A percentile compares a stretch with the other conserved stretches of the same genome.
Evolutionary conservation across 2,797 vertebrate species (phyloP).

Genomic region (Vireo griseus): DNA sequence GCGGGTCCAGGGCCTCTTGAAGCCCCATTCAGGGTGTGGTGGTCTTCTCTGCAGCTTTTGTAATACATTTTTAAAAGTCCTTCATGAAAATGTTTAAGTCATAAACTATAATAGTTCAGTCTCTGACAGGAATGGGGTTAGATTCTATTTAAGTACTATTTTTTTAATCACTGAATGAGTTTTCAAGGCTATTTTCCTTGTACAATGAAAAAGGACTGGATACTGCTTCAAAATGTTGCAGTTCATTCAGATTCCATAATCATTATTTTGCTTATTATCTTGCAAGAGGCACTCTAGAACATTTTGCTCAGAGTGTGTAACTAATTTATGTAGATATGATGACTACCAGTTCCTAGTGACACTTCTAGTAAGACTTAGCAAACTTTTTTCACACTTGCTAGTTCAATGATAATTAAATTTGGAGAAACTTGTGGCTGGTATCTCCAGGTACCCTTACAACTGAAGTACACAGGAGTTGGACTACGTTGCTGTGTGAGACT

Average conservation of each 20-base stretch:
- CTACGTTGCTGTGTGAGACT: neutral
- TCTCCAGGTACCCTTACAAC: neutral
- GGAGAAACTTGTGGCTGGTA: neutral
- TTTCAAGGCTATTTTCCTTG: neutral
- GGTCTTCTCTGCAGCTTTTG: no score
- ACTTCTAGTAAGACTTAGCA: neutral
- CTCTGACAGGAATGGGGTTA: neutral
- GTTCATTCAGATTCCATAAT: neutral
- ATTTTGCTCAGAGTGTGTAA: neutral
- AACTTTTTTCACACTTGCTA: neutral
- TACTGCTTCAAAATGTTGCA: neutral
- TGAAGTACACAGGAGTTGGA: neutral
- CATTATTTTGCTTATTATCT: neutral
- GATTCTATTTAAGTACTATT: neutral
- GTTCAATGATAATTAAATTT: neutral
- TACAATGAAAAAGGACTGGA: neutral
- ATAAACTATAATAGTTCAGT: no score
- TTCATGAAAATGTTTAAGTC: no score
- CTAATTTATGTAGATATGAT: neutral
- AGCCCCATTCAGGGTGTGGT: no score
- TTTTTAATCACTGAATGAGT: neutral
- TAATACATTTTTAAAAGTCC: no score
- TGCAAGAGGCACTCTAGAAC: neutral
- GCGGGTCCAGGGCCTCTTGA: no score
- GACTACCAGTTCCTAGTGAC: neutral